Percentiles rank a stretch among this genome's conserved stretches.
phyloP scores from a whole-genome alignment of 1,140 invertebrate species.

The Xylocopa sonorina region DNA sequence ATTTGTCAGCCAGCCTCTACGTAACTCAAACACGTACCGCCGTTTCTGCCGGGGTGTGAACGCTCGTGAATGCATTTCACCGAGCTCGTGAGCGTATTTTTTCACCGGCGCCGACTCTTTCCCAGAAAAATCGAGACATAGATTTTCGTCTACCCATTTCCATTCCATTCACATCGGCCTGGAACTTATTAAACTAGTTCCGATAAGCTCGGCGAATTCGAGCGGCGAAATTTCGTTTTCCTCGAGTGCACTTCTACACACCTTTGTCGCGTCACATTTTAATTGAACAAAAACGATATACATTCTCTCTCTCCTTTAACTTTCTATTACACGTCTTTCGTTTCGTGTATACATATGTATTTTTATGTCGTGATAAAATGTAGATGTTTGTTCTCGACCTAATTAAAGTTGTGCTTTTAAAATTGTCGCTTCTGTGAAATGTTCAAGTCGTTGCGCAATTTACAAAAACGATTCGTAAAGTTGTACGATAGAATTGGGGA shows the following conservation, averaged over 20 bases:
- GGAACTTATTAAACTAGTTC: neutral
- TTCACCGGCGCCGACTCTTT: neutral
- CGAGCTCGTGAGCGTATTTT: neutral
- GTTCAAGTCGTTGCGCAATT: neutral
- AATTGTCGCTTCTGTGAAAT: neutral
- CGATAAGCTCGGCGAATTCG: neutral
- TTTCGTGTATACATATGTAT: neutral
- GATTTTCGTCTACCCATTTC: neutral
- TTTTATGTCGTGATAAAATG: neutral
- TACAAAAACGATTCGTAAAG: conserved; percentile 12
- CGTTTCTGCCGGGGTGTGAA: neutral
- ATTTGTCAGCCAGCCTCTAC: conserved; percentile 15
- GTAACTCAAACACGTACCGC: conserved; percentile 27
- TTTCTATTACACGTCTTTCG: neutral
- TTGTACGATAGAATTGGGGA: neutral
- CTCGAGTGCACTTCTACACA: neutral
- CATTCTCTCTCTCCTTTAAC: neutral
- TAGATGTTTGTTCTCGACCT: neutral
- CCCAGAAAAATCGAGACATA: neutral
- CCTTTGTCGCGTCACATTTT: neutral
- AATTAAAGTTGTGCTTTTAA: neutral
- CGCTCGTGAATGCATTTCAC: conserved; percentile 1
- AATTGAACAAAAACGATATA: neutral
- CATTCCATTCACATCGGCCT: neutral
- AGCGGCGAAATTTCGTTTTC: neutral